Conservation (phyloP, 2,113 vertebrate genomes). For the Oreochromis spilurus region DNA sequence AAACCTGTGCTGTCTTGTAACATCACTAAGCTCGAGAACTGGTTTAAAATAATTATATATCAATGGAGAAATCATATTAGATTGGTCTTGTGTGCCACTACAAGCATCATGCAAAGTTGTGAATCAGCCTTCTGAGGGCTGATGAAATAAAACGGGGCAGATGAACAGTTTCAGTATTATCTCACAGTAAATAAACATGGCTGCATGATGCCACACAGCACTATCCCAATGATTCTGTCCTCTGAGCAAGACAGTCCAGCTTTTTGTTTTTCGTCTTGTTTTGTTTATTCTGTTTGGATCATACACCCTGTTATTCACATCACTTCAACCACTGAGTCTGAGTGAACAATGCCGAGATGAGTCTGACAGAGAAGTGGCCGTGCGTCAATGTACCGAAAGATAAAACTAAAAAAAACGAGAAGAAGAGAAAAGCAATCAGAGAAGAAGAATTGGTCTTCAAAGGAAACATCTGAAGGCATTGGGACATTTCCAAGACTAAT, state of each 20-base stretch:
- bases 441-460: constrained; percentile 57
- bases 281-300: neutral
- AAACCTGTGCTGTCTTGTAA: constrained; percentile 52
- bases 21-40: neutral
- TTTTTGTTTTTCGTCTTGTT: neutral
- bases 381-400: neutral
- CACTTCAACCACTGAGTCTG: constrained; percentile 4
- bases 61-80: neutral
- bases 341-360: constrained; percentile 12
- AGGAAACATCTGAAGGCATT: constrained; percentile 78
- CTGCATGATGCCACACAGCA: neutral
- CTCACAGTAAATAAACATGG: neutral
- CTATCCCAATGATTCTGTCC: neutral
- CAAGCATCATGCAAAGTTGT: constrained; percentile 41
- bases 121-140: neutral
- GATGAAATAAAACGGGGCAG: neutral
- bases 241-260: neutral
- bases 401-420: neutral
- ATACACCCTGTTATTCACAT: constrained; percentile 1
- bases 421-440: neutral
- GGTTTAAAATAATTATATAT: neutral
- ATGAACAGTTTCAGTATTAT: neutral
- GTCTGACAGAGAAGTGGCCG: constrained; percentile 20
- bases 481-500: constrained; percentile 81
- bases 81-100: constrained; percentile 7